phyloP scores from a whole-genome alignment of 2,888 invertebrate genomes.

The Punctoribates punctum region DNA sequence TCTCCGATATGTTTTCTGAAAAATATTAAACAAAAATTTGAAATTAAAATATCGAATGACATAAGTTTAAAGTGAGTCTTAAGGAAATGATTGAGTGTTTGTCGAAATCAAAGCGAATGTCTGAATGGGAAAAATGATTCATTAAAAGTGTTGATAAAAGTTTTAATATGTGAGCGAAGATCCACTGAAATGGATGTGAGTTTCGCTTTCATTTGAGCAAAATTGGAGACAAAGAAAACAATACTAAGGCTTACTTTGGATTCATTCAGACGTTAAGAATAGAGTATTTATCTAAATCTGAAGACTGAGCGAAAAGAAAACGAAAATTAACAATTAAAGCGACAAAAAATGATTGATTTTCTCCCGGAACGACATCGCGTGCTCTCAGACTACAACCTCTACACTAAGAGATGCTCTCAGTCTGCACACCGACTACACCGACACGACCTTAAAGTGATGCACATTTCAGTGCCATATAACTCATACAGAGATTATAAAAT shows the following conservation, averaged over 20 bases:
- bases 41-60: too few relatives aligned
- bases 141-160: neutral
- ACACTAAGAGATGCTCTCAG: neutral
- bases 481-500: neutral
- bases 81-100: too few relatives aligned
- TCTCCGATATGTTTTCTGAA: too few relatives aligned
- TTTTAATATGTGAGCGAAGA: neutral
- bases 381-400: neutral
- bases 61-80: too few relatives aligned
- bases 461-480: neutral
- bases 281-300: too few relatives aligned
- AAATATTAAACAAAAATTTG: too few relatives aligned
- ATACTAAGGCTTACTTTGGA: neutral
- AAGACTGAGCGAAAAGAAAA: neutral
- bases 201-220: neutral
- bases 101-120: neutral
- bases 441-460: neutral
- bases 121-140: neutral
- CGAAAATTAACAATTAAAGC: neutral
- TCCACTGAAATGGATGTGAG: neutral
- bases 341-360: slow-evolving; percentile 23
- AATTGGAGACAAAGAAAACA: neutral
- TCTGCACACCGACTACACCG: neutral
- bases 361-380: neutral
- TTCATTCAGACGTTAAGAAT: neutral